Evolutionary conservation across 2,797 vertebrate genomes (phyloP).

Genomic region (Euthynnus affinis): DNA sequence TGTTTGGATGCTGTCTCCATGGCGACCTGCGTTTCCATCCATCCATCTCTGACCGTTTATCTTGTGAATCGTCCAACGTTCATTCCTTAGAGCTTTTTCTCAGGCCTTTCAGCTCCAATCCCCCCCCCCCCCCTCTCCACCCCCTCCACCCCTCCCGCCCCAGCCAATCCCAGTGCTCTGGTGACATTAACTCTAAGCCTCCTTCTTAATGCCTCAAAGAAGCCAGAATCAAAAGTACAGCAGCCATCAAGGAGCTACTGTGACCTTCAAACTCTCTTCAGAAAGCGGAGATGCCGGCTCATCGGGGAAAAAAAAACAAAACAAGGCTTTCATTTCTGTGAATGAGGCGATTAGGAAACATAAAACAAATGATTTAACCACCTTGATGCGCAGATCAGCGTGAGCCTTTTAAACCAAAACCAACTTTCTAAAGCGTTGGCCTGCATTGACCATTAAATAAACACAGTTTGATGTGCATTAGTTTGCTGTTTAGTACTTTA

Average conservation of each 20-base stretch:
- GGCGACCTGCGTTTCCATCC: not conserved
- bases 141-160: not conserved
- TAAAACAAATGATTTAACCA: not conserved
- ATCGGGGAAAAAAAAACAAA: not conserved
- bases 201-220: conserved; percentile 57
- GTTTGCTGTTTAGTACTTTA: too few relatives aligned
- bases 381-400: not conserved
- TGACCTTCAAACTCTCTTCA: conserved; percentile 62
- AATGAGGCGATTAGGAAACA: conserved; percentile 42
- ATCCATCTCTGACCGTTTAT: conserved; percentile 36
- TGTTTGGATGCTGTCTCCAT: conserved; percentile 27
- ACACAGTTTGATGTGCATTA: not conserved
- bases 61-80: conserved; percentile 22
- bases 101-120: conserved; percentile 29
- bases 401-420: not conserved
- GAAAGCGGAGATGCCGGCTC: not conserved
- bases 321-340: conserved; percentile 12
- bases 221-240: conserved; percentile 49
- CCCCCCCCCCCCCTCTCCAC: conserved; percentile 16
- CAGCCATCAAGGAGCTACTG: conserved; percentile 32
- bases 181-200: conserved; percentile 65
- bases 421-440: not conserved
- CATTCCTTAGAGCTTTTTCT: conserved; percentile 36
- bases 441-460: not conserved
- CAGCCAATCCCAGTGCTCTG: conserved; percentile 28